Base-by-base conservation (phyloP, 2,888 invertebrate species). In the Lingula anatina region DNA sequence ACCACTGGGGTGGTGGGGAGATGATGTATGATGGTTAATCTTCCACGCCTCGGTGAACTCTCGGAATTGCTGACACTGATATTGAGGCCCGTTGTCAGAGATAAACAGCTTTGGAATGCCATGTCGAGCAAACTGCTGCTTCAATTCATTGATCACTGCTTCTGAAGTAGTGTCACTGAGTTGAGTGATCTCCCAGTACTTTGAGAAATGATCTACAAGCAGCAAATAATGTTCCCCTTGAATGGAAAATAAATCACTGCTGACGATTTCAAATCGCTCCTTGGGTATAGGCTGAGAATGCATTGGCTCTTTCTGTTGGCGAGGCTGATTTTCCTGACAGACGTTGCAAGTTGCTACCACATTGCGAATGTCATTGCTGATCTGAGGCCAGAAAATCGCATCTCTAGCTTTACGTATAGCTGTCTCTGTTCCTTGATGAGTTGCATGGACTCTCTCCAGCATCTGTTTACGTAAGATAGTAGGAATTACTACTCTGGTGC, bases 51-150 rank as follows among this genome's bases (percentile, higher is more conserved):
- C 31, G 15, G 15, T 15, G 15, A 31, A 31, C 31, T 31, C 31
- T 31, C 31, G 9, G 15, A 31, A 31, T 15, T 31, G 31, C 15
- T 31, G 31, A 15, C 31, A 31, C 31, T 31, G 31, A 31, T 49
- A 59, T 36, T 54, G 59, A 0, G 52, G 54, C 20, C 50, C 54
- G 25, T 57, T 56, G 42, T 56, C 55, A 2, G 43, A 40, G 18
- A 54, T 23, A 2, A 53, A 35, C 18, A 27, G 47, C 20, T 57
- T 52, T 1, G 51, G 51, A 31, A 55, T 54, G 9, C 57, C 57
- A 35, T 53, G 44, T 25, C 52, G 38, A 9, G 57, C 44, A 21
- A 57, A 49, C 41, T 48, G 46, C 24, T 20, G 31, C 24, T 46
- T 42, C n/a, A 55, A 31, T 38, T 54, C 55, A 4, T 46, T 44